Evolutionary conservation across 1,140 invertebrate species (phyloP).

Genomic region (Metopolophium dirhodum): DNA sequence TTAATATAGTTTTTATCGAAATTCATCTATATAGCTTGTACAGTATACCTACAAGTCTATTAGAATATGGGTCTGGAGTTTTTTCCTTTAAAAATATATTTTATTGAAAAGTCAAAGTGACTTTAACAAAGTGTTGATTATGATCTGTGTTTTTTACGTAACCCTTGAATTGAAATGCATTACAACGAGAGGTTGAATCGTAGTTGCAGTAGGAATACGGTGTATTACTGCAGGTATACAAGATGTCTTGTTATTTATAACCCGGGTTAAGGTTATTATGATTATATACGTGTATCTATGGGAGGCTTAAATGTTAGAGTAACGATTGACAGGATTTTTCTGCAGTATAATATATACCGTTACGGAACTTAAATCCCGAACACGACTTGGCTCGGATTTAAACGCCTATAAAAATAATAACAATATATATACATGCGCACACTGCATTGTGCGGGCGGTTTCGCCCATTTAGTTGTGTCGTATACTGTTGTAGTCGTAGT

Average conservation of each 20-base stretch:
- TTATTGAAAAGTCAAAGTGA: background rate
- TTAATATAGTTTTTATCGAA: background rate
- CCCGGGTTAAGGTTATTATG: background rate
- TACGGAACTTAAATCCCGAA: background rate
- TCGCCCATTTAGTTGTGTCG: background rate
- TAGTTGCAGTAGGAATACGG: background rate
- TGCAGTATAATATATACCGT: background rate
- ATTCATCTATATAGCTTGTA: background rate
- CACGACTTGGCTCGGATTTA: background rate
- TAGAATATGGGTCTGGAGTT: background rate
- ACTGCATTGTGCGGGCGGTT: background rate
- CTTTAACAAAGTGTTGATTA: background rate
- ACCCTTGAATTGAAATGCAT: background rate
- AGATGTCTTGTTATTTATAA: background rate
- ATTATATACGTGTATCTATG: background rate
- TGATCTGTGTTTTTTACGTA: background rate
- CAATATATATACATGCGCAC: background rate
- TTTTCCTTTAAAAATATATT: background rate
- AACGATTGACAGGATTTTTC: conserved; percentile 22
- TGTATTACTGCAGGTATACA: background rate
- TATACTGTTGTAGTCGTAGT: background rate
- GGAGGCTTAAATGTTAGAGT: background rate
- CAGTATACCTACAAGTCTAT: too few species aligned
- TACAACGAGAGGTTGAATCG: background rate
- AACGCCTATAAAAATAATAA: background rate